Conservation (phyloP, 2,888 invertebrate genomes). For the Drosophila neotestacea region DNA sequence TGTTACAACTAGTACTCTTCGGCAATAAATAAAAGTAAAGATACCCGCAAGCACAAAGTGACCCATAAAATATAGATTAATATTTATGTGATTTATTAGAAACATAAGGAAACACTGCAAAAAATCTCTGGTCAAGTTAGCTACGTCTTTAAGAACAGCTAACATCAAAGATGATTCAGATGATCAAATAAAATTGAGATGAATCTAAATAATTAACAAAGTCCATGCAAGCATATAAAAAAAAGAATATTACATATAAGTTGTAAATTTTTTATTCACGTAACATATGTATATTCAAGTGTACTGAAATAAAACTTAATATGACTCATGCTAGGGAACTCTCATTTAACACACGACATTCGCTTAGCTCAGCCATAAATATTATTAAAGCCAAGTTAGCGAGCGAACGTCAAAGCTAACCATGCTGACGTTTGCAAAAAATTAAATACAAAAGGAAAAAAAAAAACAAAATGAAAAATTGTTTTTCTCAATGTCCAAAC, state of each 20-base stretch:
- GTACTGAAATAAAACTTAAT: not conserved
- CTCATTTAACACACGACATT: not conserved
- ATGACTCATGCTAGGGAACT: slow-evolving; percentile 23
- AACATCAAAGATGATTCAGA: too few species aligned
- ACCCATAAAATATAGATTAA: not conserved
- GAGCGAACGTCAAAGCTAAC: slow-evolving; percentile 16
- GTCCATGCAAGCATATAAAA: too few species aligned
- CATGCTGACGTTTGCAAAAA: slow-evolving; percentile 27
- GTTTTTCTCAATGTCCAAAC: slow-evolving; percentile 23
- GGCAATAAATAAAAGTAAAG: not conserved
- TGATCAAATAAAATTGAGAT: too few species aligned
- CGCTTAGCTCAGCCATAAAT: slow-evolving; percentile 28
- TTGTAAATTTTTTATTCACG: not conserved
- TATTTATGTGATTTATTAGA: too few species aligned
- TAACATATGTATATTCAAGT: not conserved
- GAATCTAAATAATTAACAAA: too few species aligned
- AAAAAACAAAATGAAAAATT: slow-evolving; percentile 6
- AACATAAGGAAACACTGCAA: too few species aligned
- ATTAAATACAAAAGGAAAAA: not conserved
- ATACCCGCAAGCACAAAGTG: not conserved
- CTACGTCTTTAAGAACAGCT: too few species aligned
- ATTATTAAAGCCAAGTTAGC: slow-evolving; percentile 22
- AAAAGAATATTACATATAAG: too few species aligned
- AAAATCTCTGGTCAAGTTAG: too few species aligned
- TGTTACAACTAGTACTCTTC: too few species aligned